Evolutionary conservation across 2,888 invertebrate species (phyloP).

Genomic region (Euproctis similis): DNA sequence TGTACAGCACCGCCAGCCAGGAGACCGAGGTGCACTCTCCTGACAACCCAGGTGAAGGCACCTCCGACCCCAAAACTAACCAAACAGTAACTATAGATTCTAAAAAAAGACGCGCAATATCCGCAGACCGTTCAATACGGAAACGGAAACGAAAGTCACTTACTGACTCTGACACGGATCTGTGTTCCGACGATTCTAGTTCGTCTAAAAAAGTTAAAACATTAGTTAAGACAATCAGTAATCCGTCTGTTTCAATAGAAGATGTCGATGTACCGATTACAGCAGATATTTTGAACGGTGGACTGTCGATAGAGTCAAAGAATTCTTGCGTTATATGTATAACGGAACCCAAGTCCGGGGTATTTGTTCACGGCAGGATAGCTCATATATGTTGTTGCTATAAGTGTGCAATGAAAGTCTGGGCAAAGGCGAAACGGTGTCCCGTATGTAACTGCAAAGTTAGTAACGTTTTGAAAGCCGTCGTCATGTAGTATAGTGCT

Average conservation of each 20-base stretch:
- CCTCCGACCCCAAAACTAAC: slow-evolving; percentile 1
- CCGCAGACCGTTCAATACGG: slow-evolving; percentile 31
- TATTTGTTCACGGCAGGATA: slow-evolving; percentile 80
- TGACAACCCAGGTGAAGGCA: slow-evolving; percentile 18
- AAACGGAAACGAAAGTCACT: slow-evolving; percentile 33
- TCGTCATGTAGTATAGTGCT: slow-evolving; percentile 67
- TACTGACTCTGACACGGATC: slow-evolving; percentile 29
- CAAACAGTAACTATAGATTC: slow-evolving; percentile 5
- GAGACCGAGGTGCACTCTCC: no score
- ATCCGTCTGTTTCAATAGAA: slow-evolving; percentile 51
- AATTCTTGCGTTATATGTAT: slow-evolving; percentile 78
- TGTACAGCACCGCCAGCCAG: slow-evolving; percentile 46
- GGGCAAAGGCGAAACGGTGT: slow-evolving; percentile 78
- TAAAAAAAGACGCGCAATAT: slow-evolving; percentile 39
- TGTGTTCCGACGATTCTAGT: slow-evolving; percentile 21
- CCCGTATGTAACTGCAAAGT: slow-evolving; percentile 82
- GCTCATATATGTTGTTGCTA: slow-evolving; percentile 84
- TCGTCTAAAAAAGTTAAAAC: slow-evolving; percentile 28
- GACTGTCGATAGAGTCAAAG: slow-evolving; percentile 34
- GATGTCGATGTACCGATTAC: slow-evolving; percentile 24
- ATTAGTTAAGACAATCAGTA: slow-evolving; percentile 56
- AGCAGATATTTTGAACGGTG: slow-evolving; percentile 36
- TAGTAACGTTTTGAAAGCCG: slow-evolving; percentile 79
- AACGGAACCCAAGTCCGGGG: slow-evolving; percentile 78
- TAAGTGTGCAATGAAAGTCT: slow-evolving; percentile 80